Conservation (phyloP, 2,888 invertebrate genomes). For the Erebia epiphron region DNA sequence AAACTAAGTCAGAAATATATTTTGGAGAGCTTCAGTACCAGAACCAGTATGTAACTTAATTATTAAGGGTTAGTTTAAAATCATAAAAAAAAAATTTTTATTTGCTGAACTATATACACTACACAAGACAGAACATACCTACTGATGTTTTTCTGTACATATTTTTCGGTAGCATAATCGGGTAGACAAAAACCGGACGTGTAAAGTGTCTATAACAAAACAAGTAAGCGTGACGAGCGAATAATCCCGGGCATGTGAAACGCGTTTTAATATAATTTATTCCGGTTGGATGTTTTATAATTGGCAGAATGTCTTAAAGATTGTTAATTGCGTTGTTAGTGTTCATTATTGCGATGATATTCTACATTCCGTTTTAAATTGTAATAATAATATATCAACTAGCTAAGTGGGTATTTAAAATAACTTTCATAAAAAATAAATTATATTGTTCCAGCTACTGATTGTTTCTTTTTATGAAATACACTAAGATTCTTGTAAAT, state of each 20-base stretch:
- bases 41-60: too few relatives aligned
- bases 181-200: background rate
- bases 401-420: too few relatives aligned
- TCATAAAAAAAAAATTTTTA: too few relatives aligned
- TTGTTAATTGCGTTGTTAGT: constrained; percentile 23
- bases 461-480: background rate
- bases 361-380: constrained; percentile 11
- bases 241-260: constrained; percentile 21
- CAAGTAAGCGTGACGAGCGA: constrained; percentile 22
- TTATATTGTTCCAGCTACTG: background rate
- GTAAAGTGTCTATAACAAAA: background rate
- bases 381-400: background rate
- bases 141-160: too few relatives aligned
- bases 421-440: background rate
- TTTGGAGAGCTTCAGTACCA: too few relatives aligned
- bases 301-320: constrained; percentile 15
- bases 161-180: background rate
- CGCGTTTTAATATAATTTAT: constrained; percentile 23
- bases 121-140: too few relatives aligned
- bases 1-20: too few relatives aligned
- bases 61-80: too few relatives aligned
- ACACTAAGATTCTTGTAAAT: constrained; percentile 1
- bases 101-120: too few relatives aligned
- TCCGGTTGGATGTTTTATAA: constrained; percentile 14
- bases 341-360: constrained; percentile 20